Conservation (phyloP, 1,140 invertebrate species). For the Orius insidiosus region DNA sequence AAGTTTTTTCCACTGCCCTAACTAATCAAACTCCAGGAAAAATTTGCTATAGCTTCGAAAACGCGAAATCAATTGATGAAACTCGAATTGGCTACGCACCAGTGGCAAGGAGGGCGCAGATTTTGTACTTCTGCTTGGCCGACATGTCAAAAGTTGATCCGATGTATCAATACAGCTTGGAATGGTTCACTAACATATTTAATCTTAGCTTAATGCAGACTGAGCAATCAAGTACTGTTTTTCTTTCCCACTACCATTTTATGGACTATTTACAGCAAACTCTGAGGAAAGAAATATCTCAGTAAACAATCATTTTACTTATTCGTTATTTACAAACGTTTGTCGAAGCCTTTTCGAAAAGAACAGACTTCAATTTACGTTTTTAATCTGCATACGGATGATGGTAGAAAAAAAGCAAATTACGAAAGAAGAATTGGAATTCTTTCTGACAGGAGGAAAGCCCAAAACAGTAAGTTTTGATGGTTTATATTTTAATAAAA, state of each 20-base stretch:
- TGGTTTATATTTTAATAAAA: too few species aligned
- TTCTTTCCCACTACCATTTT: conserved; percentile 15
- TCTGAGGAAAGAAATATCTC: conserved; percentile 31
- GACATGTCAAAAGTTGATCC: conserved; percentile 52
- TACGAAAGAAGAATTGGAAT: conserved; percentile 39
- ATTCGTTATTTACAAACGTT: conserved; percentile 45
- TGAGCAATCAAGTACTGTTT: conserved; percentile 28
- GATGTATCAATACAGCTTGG: conserved; percentile 64
- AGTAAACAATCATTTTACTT: conserved; percentile 50
- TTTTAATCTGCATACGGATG: conserved; percentile 33
- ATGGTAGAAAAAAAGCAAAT: conserved; percentile 28
- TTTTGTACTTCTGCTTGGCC: conserved; percentile 53
- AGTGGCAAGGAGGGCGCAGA: conserved; percentile 49
- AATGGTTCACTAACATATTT: conserved; percentile 56
- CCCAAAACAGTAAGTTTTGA: too few species aligned
- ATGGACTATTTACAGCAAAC: too few species aligned
- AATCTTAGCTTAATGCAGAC: conserved; percentile 45
- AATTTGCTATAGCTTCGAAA: conserved; percentile 38
- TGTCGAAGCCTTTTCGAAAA: conserved; percentile 56
- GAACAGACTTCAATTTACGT: conserved; percentile 52
- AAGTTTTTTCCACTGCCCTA: too few species aligned
- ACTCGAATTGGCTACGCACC: conserved; percentile 50
- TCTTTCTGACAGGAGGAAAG: conserved; percentile 34
- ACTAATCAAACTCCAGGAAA: too few species aligned
- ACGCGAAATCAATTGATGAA: conserved; percentile 49